Evolutionary conservation across 1,140 invertebrate genomes (phyloP).

Genomic region (Palaemon carinicauda): DNA sequence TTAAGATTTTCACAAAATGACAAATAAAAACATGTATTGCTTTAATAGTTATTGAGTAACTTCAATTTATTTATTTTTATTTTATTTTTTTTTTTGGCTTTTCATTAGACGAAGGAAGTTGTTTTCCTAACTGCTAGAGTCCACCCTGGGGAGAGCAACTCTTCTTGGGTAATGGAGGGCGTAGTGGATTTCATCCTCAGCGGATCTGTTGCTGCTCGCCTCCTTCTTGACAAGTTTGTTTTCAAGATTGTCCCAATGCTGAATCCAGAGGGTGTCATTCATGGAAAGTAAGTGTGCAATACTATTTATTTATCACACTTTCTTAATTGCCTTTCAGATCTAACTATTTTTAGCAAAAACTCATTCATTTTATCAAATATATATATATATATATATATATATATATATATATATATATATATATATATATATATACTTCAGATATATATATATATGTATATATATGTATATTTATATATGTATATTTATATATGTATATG

Average conservation of each 20-base stretch:
- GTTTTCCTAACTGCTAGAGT: conserved; percentile 83
- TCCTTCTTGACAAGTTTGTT: conserved; percentile 77
- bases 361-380: too few relatives aligned
- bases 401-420: too few relatives aligned
- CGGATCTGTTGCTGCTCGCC: conserved; percentile 69
- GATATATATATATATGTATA: too few relatives aligned
- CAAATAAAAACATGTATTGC: neutral
- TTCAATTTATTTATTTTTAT: too few relatives aligned
- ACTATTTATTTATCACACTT: conserved; percentile 5
- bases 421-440: too few relatives aligned
- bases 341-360: too few relatives aligned
- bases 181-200: conserved; percentile 76
- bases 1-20: neutral
- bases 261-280: conserved; percentile 87
- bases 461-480: neutral
- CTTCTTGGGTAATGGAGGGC: conserved; percentile 90
- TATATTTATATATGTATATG: neutral
- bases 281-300: conserved; percentile 79
- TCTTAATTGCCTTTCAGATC: too few relatives aligned
- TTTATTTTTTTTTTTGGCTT: conserved; percentile 56
- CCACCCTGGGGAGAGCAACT: conserved; percentile 89
- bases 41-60: conserved; percentile 42
- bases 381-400: too few relatives aligned
- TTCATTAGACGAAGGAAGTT: conserved; percentile 70
- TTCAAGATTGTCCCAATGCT: conserved; percentile 90